Conservation (phyloP, 2,888 invertebrate genomes). For the Villa cingulata region DNA sequence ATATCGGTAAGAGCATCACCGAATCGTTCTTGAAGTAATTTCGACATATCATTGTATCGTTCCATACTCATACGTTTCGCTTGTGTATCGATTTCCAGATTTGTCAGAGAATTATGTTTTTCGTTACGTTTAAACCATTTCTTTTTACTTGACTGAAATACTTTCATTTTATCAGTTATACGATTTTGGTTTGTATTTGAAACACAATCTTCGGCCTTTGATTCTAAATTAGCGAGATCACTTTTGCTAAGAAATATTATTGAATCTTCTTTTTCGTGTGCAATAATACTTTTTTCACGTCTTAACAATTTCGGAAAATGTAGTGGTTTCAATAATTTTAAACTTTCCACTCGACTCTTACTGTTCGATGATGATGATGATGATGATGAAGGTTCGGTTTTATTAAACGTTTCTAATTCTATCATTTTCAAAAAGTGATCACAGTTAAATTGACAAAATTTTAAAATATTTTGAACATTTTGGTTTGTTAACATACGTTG, state of each 20-base stretch:
- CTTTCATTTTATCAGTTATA: slow-evolving; percentile 33
- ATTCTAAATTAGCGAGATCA: slow-evolving; percentile 48
- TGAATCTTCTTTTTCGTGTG: slow-evolving; percentile 48
- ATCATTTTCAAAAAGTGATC: slow-evolving; percentile 33
- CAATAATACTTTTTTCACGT: slow-evolving; percentile 33
- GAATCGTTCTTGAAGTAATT: slow-evolving; percentile 53
- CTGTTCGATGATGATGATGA: slow-evolving; percentile 22
- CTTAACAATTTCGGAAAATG: slow-evolving; percentile 31
- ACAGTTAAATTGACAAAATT: slow-evolving; percentile 36
- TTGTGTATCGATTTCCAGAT: slow-evolving; percentile 40
- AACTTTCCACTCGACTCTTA: slow-evolving; percentile 42
- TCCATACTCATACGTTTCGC: slow-evolving; percentile 57
- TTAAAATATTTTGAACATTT: slow-evolving; percentile 34
- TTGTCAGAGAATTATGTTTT: slow-evolving; percentile 22
- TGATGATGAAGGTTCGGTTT: slow-evolving; percentile 23
- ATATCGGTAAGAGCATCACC: slow-evolving; percentile 31
- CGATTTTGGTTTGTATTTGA: slow-evolving; percentile 18
- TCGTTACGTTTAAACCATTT: slow-evolving; percentile 48
- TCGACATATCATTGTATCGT: slow-evolving; percentile 58
- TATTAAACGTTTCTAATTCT: slow-evolving; percentile 30
- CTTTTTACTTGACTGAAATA: slow-evolving; percentile 42
- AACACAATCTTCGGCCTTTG: slow-evolving; percentile 22
- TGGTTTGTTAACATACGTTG: slow-evolving; percentile 35
- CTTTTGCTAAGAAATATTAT: slow-evolving; percentile 54
- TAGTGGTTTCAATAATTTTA: slow-evolving; percentile 40